phyloP scores from a whole-genome alignment of 2,113 vertebrate species.

The Hymenochirus boettgeri region DNA sequence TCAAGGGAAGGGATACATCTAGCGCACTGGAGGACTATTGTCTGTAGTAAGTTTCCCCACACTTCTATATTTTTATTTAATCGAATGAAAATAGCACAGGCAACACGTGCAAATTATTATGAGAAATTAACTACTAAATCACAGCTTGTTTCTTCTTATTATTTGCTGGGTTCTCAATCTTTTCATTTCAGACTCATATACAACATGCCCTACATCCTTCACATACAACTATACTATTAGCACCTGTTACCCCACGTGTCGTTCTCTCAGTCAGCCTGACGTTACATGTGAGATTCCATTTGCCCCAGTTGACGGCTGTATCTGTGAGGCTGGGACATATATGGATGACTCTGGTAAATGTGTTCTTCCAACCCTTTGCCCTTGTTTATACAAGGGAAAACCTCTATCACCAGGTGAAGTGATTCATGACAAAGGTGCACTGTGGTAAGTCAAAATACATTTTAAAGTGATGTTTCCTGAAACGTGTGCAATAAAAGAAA shows the following conservation, averaged over 20 bases:
- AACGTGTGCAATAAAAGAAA: no score
- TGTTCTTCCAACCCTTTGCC: constrained; percentile 24
- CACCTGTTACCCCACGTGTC: constrained; percentile 30
- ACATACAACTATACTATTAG: constrained; percentile 45
- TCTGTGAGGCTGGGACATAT: constrained; percentile 33
- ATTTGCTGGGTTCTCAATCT: no score
- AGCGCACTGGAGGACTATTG: constrained; percentile 63
- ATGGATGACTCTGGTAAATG: constrained; percentile 28
- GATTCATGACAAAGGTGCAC: constrained; percentile 28
- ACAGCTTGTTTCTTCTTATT: no score
- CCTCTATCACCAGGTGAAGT: constrained; percentile 20
- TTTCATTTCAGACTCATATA: constrained; percentile 50
- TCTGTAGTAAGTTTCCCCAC: constrained; percentile 63
- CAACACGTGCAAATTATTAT: no score
- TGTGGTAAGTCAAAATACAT: constrained; percentile 33
- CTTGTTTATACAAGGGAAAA: constrained; percentile 38
- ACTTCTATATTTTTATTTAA: not conserved
- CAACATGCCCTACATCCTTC: constrained; percentile 46
- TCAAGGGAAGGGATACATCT: constrained; percentile 62
- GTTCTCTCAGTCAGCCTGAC: constrained; percentile 29
- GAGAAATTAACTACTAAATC: no score
- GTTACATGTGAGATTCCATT: constrained; percentile 3
- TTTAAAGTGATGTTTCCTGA: not conserved
- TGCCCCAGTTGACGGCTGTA: constrained; percentile 38
- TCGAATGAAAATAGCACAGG: no score